Evolutionary conservation across 2,797 vertebrate genomes (phyloP), one percentile per base, ranked within the genome.

Genomic region (Carapus acus): DNA sequence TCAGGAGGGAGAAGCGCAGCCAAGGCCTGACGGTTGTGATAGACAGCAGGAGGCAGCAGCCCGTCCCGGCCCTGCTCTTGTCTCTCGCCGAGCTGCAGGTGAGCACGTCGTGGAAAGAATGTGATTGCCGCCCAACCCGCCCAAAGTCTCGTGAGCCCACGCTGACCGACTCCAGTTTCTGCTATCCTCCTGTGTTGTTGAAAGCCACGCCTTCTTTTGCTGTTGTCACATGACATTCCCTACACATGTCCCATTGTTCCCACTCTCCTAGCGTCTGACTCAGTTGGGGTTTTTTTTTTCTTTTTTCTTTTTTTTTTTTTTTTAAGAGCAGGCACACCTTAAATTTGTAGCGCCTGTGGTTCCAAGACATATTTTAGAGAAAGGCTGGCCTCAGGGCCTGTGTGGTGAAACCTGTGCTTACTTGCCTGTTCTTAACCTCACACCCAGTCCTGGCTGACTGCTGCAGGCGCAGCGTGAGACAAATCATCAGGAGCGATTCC

Each of bases 51-150:
- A 86, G 75, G 62, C 86, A 85, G 65, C 86, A 76, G 47, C 77
- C 87, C 3, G n/a, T 70, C 53, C 67, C 85, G 42, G 71, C 71
- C 31, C 79, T 93, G 51, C 83, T 88, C 77, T 86, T 82, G 62
- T 88, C 89, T 21, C 82, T 92, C 71, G 77, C 84, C 69, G 85
- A 86, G 66, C 77, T 92, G 71, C 90, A 93, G 90, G 91, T 92
- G 74, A 88, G 85, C 43, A 43, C 34, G 1, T 46, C 60, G 37
- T 67, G 54, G 67, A 76, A 77, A 83, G 71, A 77, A 73, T 77
- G 65, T 78, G 77, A 81, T 86, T 78, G 78, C 60, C 47, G 42
- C 63, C 45, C 42, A 51, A 70, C 73, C 56, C 67, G 37, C 71
- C 72, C 73, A 54, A 3, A 47, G 49, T 34, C 39, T 64, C 11